Evolutionary conservation across 1,140 invertebrate species (phyloP).

Genomic region (Drosophila eugracilis): DNA sequence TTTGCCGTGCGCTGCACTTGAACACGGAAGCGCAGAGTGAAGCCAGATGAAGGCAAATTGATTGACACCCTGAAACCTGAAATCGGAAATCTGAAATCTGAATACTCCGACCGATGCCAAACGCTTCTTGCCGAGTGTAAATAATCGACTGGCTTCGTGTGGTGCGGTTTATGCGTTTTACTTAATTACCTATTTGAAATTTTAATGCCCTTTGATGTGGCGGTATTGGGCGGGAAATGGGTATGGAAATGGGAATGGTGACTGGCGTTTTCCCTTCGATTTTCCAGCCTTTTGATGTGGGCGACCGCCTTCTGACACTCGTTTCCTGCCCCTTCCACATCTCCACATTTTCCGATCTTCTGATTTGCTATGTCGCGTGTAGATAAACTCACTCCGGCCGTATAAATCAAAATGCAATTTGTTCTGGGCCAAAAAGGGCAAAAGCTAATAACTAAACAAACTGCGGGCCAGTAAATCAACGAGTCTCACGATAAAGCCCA

Average conservation of each 20-base stretch:
- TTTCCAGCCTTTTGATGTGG: conserved; percentile 22
- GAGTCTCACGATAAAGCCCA: conserved; percentile 68
- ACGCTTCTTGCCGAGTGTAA: conserved; percentile 56
- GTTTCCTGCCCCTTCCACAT: conserved; percentile 40
- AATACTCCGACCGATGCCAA: neutral
- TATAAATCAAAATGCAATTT: conserved; percentile 83
- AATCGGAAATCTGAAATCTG: conserved; percentile 25
- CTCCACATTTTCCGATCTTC: neutral
- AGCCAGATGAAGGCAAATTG: conserved; percentile 50
- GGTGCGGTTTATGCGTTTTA: conserved; percentile 81
- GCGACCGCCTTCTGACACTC: conserved; percentile 42
- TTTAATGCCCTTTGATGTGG: conserved; percentile 81
- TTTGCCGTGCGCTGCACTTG: conserved; percentile 62
- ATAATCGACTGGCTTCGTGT: conserved; percentile 63
- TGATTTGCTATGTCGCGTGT: conserved; percentile 29
- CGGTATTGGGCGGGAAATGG: conserved; percentile 4
- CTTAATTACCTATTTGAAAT: conserved; percentile 80
- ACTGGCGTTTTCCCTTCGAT: conserved; percentile 30
- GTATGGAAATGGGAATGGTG: neutral
- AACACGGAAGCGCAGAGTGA: conserved; percentile 29
- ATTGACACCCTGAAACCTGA: conserved; percentile 61
- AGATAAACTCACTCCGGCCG: conserved; percentile 71
- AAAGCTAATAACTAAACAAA: conserved; percentile 83
- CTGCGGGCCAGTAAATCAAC: conserved; percentile 80
- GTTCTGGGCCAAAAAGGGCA: conserved; percentile 77